These are phyloP conservation scores for Zaprionus bogoriensis DNA, from an alignment of 2,888 invertebrate genomes.

Conservation along the genomic window DNA sequence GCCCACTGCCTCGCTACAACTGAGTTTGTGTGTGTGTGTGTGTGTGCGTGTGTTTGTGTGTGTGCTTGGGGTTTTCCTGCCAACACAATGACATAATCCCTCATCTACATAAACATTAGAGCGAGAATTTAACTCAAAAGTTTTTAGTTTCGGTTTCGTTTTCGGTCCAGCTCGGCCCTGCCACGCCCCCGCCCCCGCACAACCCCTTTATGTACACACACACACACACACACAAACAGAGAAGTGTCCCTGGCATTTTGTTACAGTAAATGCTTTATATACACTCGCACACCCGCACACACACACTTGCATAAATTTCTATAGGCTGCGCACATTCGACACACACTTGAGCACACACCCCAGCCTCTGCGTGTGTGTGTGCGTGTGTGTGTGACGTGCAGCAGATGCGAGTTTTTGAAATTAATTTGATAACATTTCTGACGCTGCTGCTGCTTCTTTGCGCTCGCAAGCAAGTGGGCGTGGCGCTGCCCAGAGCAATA, in stretches of 20 bases:
- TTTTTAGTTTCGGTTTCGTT: constrained; percentile 78
- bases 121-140: constrained; percentile 79
- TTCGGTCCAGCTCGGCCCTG: constrained; percentile 59
- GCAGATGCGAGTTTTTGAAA: constrained; percentile 75
- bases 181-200: background rate
- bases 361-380: constrained; percentile 16
- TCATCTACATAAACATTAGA: constrained; percentile 79
- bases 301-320: constrained; percentile 9
- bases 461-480: constrained; percentile 30
- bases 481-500: no score
- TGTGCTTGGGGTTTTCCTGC: constrained; percentile 40
- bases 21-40: constrained; percentile 17
- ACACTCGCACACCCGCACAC: constrained; percentile 6
- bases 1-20: background rate
- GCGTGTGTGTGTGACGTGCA: constrained; percentile 62
- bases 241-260: constrained; percentile 55
- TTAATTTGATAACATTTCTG: constrained; percentile 68
- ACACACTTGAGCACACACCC: no score
- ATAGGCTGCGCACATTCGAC: background rate
- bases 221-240: constrained; percentile 7
- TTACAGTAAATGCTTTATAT: constrained; percentile 32
- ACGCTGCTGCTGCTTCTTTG: background rate
- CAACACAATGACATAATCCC: constrained; percentile 79
- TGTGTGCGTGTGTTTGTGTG: constrained; percentile 24
- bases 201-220: background rate